Conservation (phyloP, 2,888 invertebrate genomes). For the Pocota personata region DNA sequence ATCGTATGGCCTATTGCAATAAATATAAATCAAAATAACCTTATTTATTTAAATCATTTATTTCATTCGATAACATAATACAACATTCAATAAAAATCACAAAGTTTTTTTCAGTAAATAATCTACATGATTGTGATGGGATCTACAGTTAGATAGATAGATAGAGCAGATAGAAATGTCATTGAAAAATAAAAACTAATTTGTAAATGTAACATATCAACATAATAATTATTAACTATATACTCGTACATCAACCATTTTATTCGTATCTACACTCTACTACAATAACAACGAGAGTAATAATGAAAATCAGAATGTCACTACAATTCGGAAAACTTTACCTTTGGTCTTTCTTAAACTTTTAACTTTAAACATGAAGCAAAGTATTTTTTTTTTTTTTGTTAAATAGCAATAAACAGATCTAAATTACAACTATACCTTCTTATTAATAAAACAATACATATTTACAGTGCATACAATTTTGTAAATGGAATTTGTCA, state of each 20-base stretch:
- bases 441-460: conserved; percentile 36
- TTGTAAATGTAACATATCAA: conserved; percentile 5
- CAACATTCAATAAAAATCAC: conserved; percentile 65
- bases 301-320: not conserved
- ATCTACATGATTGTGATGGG: conserved; percentile 45
- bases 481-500: conserved; percentile 42
- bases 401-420: conserved; percentile 45
- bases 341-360: conserved; percentile 63
- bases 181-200: conserved; percentile 29
- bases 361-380: conserved; percentile 47
- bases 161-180: not conserved
- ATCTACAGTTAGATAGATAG: conserved; percentile 17
- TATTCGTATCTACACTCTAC: conserved; percentile 32
- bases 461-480: conserved; percentile 60
- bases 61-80: conserved; percentile 61
- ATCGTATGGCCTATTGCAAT: not conserved
- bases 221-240: not conserved
- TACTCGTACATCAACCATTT: conserved; percentile 35
- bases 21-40: not conserved
- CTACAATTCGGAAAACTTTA: conserved; percentile 51
- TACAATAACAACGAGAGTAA: conserved; percentile 24
- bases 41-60: conserved; percentile 55
- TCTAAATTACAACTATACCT: conserved; percentile 38
- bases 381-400: conserved; percentile 7
- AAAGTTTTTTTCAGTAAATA: conserved; percentile 46